phyloP scores from a whole-genome alignment of 1,140 invertebrate species.

The Copidosoma floridanum region DNA sequence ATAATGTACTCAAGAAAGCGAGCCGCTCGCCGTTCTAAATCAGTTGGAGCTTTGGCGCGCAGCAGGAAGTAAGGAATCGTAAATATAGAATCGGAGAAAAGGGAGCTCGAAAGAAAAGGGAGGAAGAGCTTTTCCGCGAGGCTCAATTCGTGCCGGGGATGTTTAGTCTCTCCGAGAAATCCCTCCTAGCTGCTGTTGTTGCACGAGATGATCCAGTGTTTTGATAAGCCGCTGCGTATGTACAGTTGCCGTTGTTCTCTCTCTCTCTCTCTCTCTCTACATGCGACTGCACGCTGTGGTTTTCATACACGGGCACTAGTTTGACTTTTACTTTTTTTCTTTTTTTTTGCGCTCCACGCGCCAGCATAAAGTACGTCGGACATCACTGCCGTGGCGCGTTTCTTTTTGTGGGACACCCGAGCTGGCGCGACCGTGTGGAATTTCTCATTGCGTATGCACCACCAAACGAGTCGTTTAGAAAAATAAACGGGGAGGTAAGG shows the following conservation, averaged over 20 bases:
- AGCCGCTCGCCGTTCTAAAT: slow-evolving; percentile 33
- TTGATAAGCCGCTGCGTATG: slow-evolving; percentile 6
- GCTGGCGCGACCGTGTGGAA: no score
- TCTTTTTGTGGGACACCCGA: no score
- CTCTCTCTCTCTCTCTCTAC: not conserved
- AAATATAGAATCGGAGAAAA: slow-evolving; percentile 35
- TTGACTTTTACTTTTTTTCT: no score
- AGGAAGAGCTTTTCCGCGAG: not conserved
- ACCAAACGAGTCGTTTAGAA: no score
- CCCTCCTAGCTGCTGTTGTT: no score
- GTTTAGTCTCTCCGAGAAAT: slow-evolving; percentile 18
- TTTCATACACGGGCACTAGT: not conserved
- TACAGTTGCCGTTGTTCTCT: not conserved
- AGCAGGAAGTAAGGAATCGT: slow-evolving; percentile 35
- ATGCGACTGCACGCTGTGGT: no score
- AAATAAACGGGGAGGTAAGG: no score
- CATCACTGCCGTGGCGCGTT: no score
- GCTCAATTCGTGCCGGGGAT: slow-evolving; percentile 15
- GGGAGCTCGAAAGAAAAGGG: not conserved
- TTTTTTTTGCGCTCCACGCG: no score
- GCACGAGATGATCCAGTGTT: slow-evolving; percentile 16
- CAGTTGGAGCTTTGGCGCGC: slow-evolving; percentile 23
- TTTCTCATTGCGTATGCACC: no score
- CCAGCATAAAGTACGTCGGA: no score
- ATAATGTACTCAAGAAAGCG: no score